These are phyloP conservation scores for Gymnoscopelus braueri DNA, from an alignment of 2,797 vertebrate genomes.

Conservation along the genomic window DNA sequence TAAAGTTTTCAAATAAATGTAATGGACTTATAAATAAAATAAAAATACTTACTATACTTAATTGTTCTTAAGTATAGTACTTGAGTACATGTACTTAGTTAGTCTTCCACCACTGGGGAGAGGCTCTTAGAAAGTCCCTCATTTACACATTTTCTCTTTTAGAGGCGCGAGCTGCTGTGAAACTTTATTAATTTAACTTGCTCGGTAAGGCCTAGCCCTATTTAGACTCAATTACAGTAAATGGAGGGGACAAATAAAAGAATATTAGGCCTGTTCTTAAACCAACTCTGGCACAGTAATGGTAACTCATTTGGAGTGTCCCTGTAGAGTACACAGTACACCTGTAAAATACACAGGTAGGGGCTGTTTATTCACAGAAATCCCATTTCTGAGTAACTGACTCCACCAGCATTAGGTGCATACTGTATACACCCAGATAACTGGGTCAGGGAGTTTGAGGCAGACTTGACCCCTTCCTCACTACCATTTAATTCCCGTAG, in stretches of 20 bases:
- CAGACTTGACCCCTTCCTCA: conserved; percentile 21
- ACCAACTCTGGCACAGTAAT: conserved; percentile 62
- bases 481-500: conserved; percentile 13
- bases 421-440: conserved; percentile 14
- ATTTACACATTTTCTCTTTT: conserved; percentile 54
- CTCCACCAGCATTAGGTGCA: background rate
- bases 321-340: too few relatives aligned
- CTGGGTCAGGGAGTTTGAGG: conserved; percentile 13
- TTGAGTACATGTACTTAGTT: too few relatives aligned
- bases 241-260: conserved; percentile 29
- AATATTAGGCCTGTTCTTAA: conserved; percentile 57
- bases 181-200: conserved; percentile 57
- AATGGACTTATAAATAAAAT: too few relatives aligned
- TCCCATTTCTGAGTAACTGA: background rate
- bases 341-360: too few relatives aligned
- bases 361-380: background rate
- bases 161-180: conserved; percentile 37
- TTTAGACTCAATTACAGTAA: conserved; percentile 63
- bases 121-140: conserved; percentile 37
- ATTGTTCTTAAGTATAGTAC: too few relatives aligned
- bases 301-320: conserved; percentile 57
- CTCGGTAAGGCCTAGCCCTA: conserved; percentile 49
- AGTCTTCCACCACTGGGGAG: too few relatives aligned
- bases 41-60: too few relatives aligned
- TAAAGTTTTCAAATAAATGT: too few relatives aligned